These are phyloP conservation scores for Uria aalge DNA, from an alignment of 2,113 vertebrate genomes.

Conservation along the genomic window DNA sequence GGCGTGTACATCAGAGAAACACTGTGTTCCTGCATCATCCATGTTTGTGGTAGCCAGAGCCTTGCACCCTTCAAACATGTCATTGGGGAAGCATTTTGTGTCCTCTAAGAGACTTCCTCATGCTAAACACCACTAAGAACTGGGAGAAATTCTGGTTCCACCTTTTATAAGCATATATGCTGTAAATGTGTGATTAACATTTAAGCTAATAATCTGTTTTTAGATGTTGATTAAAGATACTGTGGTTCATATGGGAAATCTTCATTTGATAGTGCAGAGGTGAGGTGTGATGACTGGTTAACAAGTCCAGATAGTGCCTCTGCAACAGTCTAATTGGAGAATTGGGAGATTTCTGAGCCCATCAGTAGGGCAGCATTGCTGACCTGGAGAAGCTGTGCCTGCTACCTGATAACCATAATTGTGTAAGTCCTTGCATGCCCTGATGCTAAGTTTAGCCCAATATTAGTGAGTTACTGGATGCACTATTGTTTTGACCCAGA, in stretches of 20 bases:
- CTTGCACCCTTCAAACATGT: not conserved
- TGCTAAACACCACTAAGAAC: not conserved
- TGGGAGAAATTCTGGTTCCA: not conserved
- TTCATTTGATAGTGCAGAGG: not conserved
- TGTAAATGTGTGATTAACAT: not conserved
- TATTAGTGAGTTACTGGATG: not conserved
- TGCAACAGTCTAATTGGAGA: not conserved
- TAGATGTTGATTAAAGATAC: not conserved
- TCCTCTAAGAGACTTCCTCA: not conserved
- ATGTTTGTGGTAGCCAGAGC: not conserved
- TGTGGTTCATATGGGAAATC: not conserved
- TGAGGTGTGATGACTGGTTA: not conserved
- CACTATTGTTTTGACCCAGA: not conserved
- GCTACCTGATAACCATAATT: not conserved
- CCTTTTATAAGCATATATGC: not conserved
- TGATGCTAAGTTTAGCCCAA: not conserved
- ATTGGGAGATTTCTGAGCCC: not conserved
- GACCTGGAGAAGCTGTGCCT: not conserved
- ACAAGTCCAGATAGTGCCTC: not conserved
- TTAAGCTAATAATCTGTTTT: not conserved
- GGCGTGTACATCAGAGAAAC: not conserved
- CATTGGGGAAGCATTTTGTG: not conserved
- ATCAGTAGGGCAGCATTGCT: not conserved
- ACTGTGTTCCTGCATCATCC: not conserved
- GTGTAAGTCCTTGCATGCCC: not conserved